Evolutionary conservation across 2,888 invertebrate species (phyloP).

Genomic region (Troglohyphantes excavatus): DNA sequence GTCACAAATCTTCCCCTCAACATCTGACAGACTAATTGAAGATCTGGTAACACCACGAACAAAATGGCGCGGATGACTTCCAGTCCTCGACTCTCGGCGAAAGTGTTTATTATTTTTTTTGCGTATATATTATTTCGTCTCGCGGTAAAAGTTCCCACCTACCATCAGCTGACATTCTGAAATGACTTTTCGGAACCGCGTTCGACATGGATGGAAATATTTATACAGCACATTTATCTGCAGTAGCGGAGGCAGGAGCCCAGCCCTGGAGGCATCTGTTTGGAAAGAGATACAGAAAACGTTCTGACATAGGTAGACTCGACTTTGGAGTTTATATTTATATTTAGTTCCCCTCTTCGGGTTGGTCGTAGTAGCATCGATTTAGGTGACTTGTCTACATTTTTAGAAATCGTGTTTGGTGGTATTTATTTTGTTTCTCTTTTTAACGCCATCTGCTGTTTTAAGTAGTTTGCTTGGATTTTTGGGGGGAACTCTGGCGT

Average conservation of each 20-base stretch:
- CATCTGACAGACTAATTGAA: constrained; percentile 65
- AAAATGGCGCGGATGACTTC: not conserved
- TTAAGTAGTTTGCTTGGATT: constrained; percentile 18
- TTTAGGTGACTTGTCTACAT: constrained; percentile 29
- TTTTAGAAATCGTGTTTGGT: constrained; percentile 11
- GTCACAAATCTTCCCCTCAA: constrained; percentile 53
- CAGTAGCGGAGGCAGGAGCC: not conserved
- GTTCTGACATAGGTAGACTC: constrained; percentile 24
- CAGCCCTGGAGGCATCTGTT: constrained; percentile 35
- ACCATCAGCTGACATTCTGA: constrained; percentile 41
- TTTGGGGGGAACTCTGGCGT: not conserved
- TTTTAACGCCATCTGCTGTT: constrained; percentile 38
- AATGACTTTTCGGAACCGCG: constrained; percentile 43
- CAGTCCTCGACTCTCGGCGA: not conserved
- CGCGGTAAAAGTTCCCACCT: constrained; percentile 34
- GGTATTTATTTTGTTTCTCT: constrained; percentile 17
- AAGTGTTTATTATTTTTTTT: not conserved
- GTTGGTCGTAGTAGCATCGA: constrained; percentile 16
- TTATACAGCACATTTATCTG: constrained; percentile 66
- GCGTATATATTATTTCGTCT: constrained; percentile 42
- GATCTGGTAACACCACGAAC: constrained; percentile 34
- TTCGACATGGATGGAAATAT: constrained; percentile 41
- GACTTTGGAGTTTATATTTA: constrained; percentile 6
- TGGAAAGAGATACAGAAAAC: constrained; percentile 43
- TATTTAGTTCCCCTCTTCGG: not conserved